Evolutionary conservation across 1,140 invertebrate genomes (phyloP).

Genomic region (Chironomus striatipennis): DNA sequence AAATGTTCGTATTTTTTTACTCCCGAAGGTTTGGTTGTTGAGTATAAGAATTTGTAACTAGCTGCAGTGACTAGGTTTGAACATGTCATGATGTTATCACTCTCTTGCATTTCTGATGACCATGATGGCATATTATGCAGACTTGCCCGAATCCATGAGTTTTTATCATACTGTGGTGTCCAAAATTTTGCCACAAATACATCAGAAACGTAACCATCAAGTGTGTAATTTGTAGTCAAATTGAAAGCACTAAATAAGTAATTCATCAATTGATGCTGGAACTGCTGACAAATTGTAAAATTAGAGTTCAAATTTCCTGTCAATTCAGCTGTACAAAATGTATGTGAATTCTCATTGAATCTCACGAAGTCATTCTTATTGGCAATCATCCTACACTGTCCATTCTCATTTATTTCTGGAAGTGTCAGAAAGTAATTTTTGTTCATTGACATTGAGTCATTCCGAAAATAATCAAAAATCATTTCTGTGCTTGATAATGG

Average conservation of each 20-base stretch:
- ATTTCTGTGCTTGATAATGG: neutral
- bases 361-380: neutral
- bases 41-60: neutral
- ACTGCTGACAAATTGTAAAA: neutral
- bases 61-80: neutral
- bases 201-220: neutral
- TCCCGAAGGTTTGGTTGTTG: neutral
- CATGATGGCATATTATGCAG: neutral
- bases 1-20: neutral
- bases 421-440: neutral
- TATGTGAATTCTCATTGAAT: slow-evolving; percentile 1
- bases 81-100: neutral
- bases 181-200: slow-evolving; percentile 18
- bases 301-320: neutral
- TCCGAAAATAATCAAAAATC: slow-evolving; percentile 20
- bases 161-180: neutral
- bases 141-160: neutral
- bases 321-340: neutral
- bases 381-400: neutral
- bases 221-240: neutral
- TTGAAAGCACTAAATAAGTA: neutral
- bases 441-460: neutral
- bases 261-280: neutral
- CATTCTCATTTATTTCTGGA: neutral
- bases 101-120: neutral